Conservation (phyloP, 2,888 invertebrate species). For the Oscheius sp. region DNA sequence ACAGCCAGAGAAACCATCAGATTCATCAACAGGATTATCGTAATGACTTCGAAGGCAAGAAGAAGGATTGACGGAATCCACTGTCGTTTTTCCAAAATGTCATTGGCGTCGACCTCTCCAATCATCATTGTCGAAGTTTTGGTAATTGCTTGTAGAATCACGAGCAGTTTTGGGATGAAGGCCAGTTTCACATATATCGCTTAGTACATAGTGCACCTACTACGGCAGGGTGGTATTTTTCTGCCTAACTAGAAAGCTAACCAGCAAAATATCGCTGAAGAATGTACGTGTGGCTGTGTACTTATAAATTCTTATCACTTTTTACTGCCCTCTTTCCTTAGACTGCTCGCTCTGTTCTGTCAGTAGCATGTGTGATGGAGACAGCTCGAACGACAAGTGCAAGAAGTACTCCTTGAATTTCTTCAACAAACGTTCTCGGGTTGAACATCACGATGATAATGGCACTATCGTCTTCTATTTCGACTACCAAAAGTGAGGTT, state of each 20-base stretch:
- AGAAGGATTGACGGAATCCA: slow-evolving; percentile 71
- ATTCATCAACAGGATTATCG: slow-evolving; percentile 72
- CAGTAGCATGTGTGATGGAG: neutral
- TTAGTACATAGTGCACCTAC: too few species aligned
- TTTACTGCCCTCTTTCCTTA: too few species aligned
- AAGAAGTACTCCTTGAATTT: slow-evolving; percentile 41
- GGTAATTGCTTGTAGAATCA: slow-evolving; percentile 69
- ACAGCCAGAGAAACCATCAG: slow-evolving; percentile 71
- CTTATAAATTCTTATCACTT: too few species aligned
- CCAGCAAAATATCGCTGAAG: too few species aligned
- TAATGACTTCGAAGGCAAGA: slow-evolving; percentile 70
- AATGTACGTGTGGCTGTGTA: too few species aligned
- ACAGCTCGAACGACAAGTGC: slow-evolving; percentile 1
- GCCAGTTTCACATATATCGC: too few species aligned
- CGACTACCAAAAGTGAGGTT: slow-evolving; percentile 45
- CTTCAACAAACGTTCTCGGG: slow-evolving; percentile 46
- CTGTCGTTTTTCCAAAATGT: slow-evolving; percentile 57
- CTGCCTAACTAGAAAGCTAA: too few species aligned
- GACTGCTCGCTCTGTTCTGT: too few species aligned
- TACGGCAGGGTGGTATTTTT: too few species aligned
- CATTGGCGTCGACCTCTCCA: slow-evolving; percentile 66
- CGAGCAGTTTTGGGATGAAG: slow-evolving; percentile 46
- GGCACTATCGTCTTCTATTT: slow-evolving; percentile 60
- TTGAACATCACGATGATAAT: slow-evolving; percentile 51
- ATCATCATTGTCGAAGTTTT: slow-evolving; percentile 73